A percentile compares a stretch with the other conserved stretches of the same genome.
phyloP scores from a whole-genome alignment of 2,113 vertebrate genomes.

The Passer domesticus region DNA sequence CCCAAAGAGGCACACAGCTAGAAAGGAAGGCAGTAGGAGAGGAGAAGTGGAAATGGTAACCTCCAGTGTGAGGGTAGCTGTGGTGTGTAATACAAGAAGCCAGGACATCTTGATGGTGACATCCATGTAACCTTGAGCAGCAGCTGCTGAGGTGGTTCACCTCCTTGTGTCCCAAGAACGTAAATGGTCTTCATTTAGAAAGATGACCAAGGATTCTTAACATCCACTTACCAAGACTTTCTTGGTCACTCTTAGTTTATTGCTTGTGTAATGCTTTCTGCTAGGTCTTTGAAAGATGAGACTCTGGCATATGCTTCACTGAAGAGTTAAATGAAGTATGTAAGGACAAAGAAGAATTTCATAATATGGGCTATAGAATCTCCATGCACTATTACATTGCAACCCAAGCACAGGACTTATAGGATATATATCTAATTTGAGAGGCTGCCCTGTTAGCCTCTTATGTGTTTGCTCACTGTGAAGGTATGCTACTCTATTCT shows the following conservation, averaged over 20 bases:
- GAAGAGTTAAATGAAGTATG: conserved; percentile 22
- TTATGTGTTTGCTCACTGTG: not conserved
- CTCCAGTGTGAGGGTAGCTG: not conserved
- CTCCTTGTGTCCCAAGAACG: not conserved
- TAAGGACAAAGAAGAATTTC: not conserved
- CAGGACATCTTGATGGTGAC: not conserved
- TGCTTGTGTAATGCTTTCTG: conserved; percentile 22
- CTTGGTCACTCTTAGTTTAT: not conserved
- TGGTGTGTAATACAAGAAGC: not conserved
- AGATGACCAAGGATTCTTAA: not conserved
- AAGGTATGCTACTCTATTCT: not conserved
- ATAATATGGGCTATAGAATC: not conserved
- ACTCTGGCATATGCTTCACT: not conserved
- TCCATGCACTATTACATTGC: not conserved
- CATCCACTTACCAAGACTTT: not conserved
- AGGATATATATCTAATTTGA: not conserved
- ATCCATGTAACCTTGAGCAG: not conserved
- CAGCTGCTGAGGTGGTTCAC: not conserved
- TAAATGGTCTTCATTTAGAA: not conserved
- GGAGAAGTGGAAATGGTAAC: not conserved
- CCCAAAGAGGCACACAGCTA: not conserved
- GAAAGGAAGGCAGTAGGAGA: not conserved
- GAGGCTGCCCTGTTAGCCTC: not conserved
- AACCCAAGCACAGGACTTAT: not conserved
- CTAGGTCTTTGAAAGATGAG: not conserved